These are phyloP conservation scores for Scopus umbretta DNA, from an alignment of 2,113 vertebrate species.

Conservation along the genomic window DNA sequence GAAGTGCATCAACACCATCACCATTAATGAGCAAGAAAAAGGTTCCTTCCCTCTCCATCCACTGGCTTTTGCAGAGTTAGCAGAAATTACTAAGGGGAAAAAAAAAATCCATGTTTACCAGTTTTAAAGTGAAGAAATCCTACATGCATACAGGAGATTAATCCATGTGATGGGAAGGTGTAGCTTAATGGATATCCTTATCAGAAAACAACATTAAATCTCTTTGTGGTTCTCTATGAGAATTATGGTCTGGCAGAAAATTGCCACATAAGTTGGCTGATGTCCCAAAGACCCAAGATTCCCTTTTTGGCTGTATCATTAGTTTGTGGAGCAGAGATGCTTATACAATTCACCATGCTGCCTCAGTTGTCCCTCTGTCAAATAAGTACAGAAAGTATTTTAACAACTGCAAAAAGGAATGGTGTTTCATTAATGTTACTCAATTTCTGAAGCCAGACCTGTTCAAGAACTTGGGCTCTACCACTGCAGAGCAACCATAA, in stretches of 20 bases:
- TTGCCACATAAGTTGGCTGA: not conserved
- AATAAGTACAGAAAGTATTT: not conserved
- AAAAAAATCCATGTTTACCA: no score
- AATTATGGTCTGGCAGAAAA: not conserved
- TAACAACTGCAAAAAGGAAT: not conserved
- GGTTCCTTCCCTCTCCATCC: not conserved
- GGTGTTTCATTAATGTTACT: not conserved
- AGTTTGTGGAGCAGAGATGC: not conserved
- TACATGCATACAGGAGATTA: not conserved
- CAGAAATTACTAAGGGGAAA: not conserved
- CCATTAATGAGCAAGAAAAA: not conserved
- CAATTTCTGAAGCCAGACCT: not conserved
- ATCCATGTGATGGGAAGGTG: not conserved
- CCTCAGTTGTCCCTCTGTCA: not conserved
- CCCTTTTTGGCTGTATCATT: not conserved
- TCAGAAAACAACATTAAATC: not conserved
- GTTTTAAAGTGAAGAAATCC: not conserved
- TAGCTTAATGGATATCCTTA: not conserved
- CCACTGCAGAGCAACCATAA: not conserved
- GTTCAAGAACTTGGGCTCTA: not conserved
- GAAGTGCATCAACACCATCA: not conserved
- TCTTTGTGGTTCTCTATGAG: not conserved
- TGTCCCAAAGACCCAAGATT: not conserved
- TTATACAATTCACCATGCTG: not conserved
- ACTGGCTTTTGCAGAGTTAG: not conserved